Evolutionary conservation across 2,797 vertebrate genomes (phyloP).

Genomic region (Argyrosomus regius): DNA sequence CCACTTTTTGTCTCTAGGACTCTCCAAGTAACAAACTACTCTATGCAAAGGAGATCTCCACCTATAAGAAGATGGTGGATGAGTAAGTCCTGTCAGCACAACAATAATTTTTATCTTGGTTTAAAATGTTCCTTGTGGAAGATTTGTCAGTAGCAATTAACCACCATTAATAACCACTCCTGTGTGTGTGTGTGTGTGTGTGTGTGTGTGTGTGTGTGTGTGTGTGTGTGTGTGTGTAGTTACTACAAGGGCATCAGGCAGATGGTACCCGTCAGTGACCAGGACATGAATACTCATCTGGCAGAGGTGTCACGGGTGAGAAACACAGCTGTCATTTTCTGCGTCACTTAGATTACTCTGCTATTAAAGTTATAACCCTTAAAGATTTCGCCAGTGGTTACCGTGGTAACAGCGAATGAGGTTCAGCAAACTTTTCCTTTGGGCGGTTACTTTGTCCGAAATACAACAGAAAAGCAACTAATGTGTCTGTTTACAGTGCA

Average conservation of each 20-base stretch:
- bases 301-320: constrained; percentile 98
- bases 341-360: constrained; percentile 29
- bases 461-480: constrained; percentile 8
- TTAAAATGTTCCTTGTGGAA: constrained; percentile 25
- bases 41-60: constrained; percentile 98
- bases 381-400: not conserved
- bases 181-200: constrained; percentile 15
- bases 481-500: not conserved
- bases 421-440: not conserved
- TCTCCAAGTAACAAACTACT: constrained; percentile 99
- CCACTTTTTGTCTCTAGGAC: constrained; percentile 86
- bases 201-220: constrained; percentile 40
- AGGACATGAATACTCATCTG: constrained; percentile 99
- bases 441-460: not conserved
- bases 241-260: constrained; percentile 98
- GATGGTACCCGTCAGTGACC: constrained; percentile 97
- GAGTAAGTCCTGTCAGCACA: constrained; percentile 89
- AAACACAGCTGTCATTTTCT: constrained; percentile 42
- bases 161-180: constrained; percentile 3
- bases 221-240: constrained; percentile 76
- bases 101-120: not conserved
- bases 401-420: not conserved
- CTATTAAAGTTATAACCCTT: constrained; percentile 38
- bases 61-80: constrained; percentile 99
- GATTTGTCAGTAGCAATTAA: constrained; percentile 8